Evolutionary conservation across 2,888 invertebrate species (phyloP), one percentile per base, ranked within the genome.

Genomic region (Eledone cirrhosa): DNA sequence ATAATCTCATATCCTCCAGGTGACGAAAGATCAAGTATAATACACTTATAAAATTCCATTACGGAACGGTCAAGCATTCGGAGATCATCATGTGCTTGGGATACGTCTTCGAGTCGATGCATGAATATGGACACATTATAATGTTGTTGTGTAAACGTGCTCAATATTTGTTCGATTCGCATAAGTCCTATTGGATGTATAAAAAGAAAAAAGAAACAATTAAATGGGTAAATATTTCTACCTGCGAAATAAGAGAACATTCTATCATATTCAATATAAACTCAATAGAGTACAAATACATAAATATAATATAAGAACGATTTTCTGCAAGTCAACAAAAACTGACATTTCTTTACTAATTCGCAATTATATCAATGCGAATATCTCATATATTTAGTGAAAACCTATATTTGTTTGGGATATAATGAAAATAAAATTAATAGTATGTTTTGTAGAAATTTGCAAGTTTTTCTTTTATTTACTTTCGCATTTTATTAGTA

Each of bases 1-100:
- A 87, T 74, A 22, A 75, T 80, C 29, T 83, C 80, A 75, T 86
- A 86, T 24, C 83, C 83, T 4, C 82, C 78, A 74, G 86, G 85
- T 13, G 83, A 81, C 11, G 86, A 86, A 59, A 88, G 84, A 80
- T 89, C 89, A 72, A 88, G 83, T 24, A 88, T 85, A 22, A 88
- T 84, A 48, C 83, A 83, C 78, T 86, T 88, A 7, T 82, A 79
- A 2, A 79, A 79, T 19, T 81, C 81, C 11, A 82, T 74, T 48
- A 84, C 83, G 77, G 84, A 84, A 74, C 80, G 80, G 78, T 88
- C 88, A 31, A 87, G 80, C 48, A 83, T 82, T 24, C 85, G 81
- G 13, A 88, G 81, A 48, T 87, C 86, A 24, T 88, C 88, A 41
- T 88, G 88, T 0, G 86, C 86, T 75, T 85, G 48, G 78, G 78